Evolutionary conservation across 92 coral and sea anemone genomes (phyloP).

Genomic region (Porites evermanni): DNA sequence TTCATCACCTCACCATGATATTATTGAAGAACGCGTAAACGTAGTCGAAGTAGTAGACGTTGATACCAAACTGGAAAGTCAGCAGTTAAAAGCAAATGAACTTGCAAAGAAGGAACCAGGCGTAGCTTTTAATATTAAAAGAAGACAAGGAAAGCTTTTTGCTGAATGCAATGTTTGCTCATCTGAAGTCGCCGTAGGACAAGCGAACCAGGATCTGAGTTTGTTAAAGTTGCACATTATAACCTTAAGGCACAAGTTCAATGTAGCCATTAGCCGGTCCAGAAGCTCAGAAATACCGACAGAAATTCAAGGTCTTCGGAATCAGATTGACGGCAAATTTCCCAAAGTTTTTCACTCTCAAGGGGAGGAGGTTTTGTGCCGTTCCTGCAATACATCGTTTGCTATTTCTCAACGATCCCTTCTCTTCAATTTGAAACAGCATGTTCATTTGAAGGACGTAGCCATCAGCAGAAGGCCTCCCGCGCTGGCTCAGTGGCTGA

Average conservation of each 20-base stretch:
- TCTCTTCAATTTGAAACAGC: slow-evolving; percentile 17
- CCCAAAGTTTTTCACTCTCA: background rate
- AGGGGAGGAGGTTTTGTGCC: slow-evolving; percentile 17
- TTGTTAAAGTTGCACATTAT: slow-evolving; percentile 11
- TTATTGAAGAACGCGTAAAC: background rate
- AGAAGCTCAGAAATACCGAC: slow-evolving; percentile 6
- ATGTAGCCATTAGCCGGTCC: slow-evolving; percentile 4
- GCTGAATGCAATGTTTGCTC: slow-evolving; percentile 17
- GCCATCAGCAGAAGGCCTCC: slow-evolving; percentile 18
- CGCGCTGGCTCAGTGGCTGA: background rate
- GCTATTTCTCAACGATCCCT: background rate
- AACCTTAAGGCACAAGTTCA: slow-evolving; percentile 19
- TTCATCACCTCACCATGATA: background rate
- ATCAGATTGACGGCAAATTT: background rate
- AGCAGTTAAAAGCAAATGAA: background rate
- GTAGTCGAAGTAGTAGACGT: slow-evolving; percentile 2
- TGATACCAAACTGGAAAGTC: background rate
- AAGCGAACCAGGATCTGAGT: slow-evolving; percentile 2
- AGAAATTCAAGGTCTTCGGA: background rate
- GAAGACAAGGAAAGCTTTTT: background rate
- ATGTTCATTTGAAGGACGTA: background rate
- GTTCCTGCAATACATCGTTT: slow-evolving; percentile 11
- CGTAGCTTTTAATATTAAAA: background rate
- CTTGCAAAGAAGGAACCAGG: slow-evolving; percentile 12
- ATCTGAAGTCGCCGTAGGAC: background rate